Base-by-base conservation (phyloP, 2,888 invertebrate genomes). In the Blomia tropicalis region DNA sequence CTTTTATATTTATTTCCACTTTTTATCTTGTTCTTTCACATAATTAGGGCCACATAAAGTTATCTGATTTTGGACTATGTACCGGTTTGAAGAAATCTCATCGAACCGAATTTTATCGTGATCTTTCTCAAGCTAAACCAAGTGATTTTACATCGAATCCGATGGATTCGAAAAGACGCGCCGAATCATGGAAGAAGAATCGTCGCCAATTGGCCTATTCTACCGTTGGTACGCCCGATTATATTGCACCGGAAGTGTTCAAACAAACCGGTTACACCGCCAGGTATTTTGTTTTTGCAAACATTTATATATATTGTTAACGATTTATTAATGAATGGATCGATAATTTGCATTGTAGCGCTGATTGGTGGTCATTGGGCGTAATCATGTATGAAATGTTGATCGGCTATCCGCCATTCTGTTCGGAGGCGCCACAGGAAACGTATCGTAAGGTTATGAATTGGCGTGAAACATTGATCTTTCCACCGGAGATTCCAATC, bases 321-420 rank as follows among this genome's bases (percentile, higher is more conserved):
- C n/a, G n/a, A n/a, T n/a, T n/a, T 11, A 14, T 14, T 41, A 41
- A 41, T 41, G 11, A n/a, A n/a, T n/a, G n/a, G n/a, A n/a, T n/a
- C 51, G 23, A 25, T 19, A 11, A 25, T 47, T 47, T 47, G 22
- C 51, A 29, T 25, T 36, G 4, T 41, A 86, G 91, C 58, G 87
- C 92, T 64, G 98, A 99, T 77, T 99, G 95, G 91, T 98, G 98
- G 98, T 95, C 93, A 66, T 79, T 99, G 63, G 98, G 98, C 29
- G 98, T 99, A 63, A 98, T 98, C 71, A 98, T 99, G 98, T 98
- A 96, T 77, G 98, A 99, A 78, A 99, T 99, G 98, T 79, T 99
- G 69, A 98, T 98, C 77, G 83, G 98, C 25, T 99, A 96, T 76
- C 98, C 98, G 66, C 98, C 98, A 61, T 98, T 99, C 77, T 98